Conservation (phyloP, 2,888 invertebrate species). For the Cordylochernes scorpioides region DNA sequence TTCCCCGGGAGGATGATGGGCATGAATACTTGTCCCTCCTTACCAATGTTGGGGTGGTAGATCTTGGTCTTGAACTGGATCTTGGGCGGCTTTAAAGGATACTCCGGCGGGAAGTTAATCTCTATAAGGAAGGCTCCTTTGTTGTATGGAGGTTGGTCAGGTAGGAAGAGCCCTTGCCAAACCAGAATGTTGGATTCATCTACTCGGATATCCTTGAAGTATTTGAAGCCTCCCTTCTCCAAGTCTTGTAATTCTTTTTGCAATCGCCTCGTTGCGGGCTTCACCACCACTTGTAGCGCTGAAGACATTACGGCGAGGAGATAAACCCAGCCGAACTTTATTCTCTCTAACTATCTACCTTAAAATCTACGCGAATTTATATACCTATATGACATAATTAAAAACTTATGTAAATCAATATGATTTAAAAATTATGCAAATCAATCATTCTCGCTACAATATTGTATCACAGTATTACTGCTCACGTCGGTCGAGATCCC, state of each 20-base stretch:
- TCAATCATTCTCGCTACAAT: too few species aligned
- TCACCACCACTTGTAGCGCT: too few species aligned
- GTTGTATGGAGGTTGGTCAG: constrained; percentile 86
- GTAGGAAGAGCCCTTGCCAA: constrained; percentile 87
- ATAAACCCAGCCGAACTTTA: too few species aligned
- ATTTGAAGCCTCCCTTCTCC: constrained; percentile 51
- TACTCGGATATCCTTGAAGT: constrained; percentile 74
- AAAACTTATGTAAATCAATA: too few species aligned
- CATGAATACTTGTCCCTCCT: constrained; percentile 80
- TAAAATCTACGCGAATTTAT: too few species aligned
- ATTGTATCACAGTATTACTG: too few species aligned
- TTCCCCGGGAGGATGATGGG: constrained; percentile 93
- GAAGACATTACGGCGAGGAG: too few species aligned
- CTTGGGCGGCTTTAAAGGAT: constrained; percentile 97
- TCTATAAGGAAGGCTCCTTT: constrained; percentile 96
- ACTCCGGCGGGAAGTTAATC: constrained; percentile 93
- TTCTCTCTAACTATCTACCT: too few species aligned
- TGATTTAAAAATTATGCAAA: too few species aligned
- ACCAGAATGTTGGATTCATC: constrained; percentile 79
- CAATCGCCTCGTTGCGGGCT: constrained; percentile 21
- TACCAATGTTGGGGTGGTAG: constrained; percentile 96
- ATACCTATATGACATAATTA: too few species aligned
- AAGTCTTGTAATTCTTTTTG: constrained; percentile 49
- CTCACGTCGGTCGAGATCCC: too few species aligned
- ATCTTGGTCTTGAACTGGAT: constrained; percentile 96